phyloP scores from a whole-genome alignment of 2,888 invertebrate genomes.

The Pyralis farinalis region DNA sequence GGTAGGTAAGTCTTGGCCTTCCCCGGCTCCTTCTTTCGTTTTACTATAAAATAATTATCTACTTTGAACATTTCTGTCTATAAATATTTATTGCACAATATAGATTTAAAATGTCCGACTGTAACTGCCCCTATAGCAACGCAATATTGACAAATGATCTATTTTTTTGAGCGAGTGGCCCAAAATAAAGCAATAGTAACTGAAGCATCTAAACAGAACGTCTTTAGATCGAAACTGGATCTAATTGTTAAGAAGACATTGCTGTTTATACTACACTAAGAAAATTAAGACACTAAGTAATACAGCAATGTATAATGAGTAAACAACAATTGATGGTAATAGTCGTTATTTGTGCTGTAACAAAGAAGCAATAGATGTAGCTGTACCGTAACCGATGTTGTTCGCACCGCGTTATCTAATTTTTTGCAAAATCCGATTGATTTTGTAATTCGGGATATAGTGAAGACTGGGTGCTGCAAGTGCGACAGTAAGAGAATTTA shows the following conservation, averaged over 20 bases:
- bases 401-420: neutral
- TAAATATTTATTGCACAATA: too few relatives aligned
- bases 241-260: neutral
- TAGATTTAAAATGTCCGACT: too few relatives aligned
- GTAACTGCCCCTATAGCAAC: too few relatives aligned
- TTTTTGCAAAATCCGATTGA: neutral
- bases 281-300: neutral
- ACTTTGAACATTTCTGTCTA: too few relatives aligned
- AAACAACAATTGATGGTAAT: neutral
- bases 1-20: too few relatives aligned
- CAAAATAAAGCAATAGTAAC: too few relatives aligned
- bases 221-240: neutral
- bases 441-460: neutral
- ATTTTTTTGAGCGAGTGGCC: too few relatives aligned
- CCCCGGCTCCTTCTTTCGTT: too few relatives aligned
- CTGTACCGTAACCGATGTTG: neutral
- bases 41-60: too few relatives aligned
- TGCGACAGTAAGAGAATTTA: too few relatives aligned
- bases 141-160: too few relatives aligned
- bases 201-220: too few relatives aligned
- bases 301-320: neutral
- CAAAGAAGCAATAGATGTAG: neutral
- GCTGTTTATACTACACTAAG: neutral
- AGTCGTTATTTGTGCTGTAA: constrained; percentile 21
- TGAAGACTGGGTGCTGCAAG: neutral